Evolutionary conservation across 2,888 invertebrate genomes (phyloP).

Genomic region (Galerucella pusilla): DNA sequence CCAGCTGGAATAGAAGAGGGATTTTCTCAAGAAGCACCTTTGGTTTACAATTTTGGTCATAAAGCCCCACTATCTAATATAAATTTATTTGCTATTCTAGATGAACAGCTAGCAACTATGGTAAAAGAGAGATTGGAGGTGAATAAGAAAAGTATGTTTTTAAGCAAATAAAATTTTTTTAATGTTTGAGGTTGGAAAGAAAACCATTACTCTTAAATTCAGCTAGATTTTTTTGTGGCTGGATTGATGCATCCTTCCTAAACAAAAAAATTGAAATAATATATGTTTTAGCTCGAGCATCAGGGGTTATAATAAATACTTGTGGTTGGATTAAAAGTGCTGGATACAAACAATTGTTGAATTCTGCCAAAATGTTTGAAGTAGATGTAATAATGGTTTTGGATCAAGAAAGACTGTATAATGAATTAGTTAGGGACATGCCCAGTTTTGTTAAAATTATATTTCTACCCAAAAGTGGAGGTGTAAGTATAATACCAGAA

Average conservation of each 20-base stretch:
- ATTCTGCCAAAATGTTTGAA: conserved; percentile 93
- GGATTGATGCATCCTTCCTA: no score
- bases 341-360: conserved; percentile 88
- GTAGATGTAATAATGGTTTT: conserved; percentile 95
- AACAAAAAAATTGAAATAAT: neutral
- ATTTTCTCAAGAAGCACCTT: conserved; percentile 91
- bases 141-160: conserved; percentile 81
- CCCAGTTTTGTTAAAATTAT: conserved; percentile 91
- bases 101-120: conserved; percentile 86
- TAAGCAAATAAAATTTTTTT: neutral
- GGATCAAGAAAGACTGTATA: conserved; percentile 96
- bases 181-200: conserved; percentile 5
- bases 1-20: conserved; percentile 96
- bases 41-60: conserved; percentile 95
- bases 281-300: conserved; percentile 74
- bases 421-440: conserved; percentile 92
- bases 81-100: conserved; percentile 85
- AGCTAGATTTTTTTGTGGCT: no score
- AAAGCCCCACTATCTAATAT: conserved; percentile 80
- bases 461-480: conserved; percentile 83
- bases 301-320: conserved; percentile 96
- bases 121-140: conserved; percentile 85
- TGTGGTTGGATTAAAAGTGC: conserved; percentile 96
- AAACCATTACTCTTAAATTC: neutral
- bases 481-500: conserved; percentile 71